These are phyloP conservation scores for Papilio polyxenes DNA, from an alignment of 1,140 invertebrate genomes.

Conservation along the genomic window DNA sequence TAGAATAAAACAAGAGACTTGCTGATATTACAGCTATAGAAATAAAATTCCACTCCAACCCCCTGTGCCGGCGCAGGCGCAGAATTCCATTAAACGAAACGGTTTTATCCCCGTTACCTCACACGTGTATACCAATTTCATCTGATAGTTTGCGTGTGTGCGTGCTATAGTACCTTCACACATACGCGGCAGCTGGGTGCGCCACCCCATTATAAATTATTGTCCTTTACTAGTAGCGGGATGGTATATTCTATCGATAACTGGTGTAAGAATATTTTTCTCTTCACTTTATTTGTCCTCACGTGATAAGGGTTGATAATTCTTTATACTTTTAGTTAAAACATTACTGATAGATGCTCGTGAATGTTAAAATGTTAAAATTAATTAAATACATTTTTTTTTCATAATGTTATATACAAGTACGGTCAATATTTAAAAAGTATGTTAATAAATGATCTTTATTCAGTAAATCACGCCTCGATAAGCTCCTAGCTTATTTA, in stretches of 20 bases:
- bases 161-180: constrained; percentile 48
- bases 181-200: constrained; percentile 55
- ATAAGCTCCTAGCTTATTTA: background rate
- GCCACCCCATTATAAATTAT: constrained; percentile 69
- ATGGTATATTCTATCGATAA: constrained; percentile 42
- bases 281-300: too few species aligned
- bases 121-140: constrained; percentile 51
- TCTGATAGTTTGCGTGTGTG: constrained; percentile 53
- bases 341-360: too few species aligned
- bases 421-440: too few species aligned
- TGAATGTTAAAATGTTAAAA: too few species aligned
- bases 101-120: constrained; percentile 57
- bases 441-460: background rate
- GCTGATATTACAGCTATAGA: background rate
- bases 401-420: too few species aligned
- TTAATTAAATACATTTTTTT: too few species aligned
- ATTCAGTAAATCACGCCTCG: background rate
- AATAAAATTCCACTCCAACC: constrained; percentile 11
- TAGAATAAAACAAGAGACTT: constrained; percentile 27
- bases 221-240: constrained; percentile 49
- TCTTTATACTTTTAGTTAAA: too few species aligned
- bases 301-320: background rate
- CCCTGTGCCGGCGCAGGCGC: constrained; percentile 52
- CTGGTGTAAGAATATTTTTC: background rate
- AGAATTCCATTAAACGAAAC: constrained; percentile 59